phyloP scores from a whole-genome alignment of 2,797 vertebrate species.

The Tenualosa ilisha region DNA sequence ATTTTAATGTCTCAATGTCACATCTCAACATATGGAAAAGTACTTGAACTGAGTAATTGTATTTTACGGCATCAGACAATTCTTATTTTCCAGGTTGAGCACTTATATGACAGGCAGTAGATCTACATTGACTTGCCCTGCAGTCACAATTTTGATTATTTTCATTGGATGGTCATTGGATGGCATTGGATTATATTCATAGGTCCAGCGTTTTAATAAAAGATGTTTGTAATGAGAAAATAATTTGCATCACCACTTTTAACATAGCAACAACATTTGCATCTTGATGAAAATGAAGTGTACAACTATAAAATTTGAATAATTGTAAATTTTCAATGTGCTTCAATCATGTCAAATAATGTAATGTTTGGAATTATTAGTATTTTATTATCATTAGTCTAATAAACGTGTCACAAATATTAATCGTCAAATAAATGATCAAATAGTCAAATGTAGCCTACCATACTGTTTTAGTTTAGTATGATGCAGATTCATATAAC shows the following conservation, averaged over 20 bases:
- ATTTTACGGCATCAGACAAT: not conserved
- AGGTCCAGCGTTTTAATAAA: not conserved
- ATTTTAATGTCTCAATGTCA: not conserved
- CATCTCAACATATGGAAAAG: slow-evolving; percentile 16
- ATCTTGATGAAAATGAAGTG: not conserved
- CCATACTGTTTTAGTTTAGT: too few relatives aligned
- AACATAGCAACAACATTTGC: too few relatives aligned
- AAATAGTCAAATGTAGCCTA: too few relatives aligned
- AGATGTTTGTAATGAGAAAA: not conserved
- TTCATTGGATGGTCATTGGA: not conserved
- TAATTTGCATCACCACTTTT: not conserved
- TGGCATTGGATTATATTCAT: too few relatives aligned
- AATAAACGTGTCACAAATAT: too few relatives aligned
- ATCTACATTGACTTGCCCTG: not conserved
- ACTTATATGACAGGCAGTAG: not conserved
- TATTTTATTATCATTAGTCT: not conserved
- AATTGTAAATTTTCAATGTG: not conserved
- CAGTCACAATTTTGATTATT: not conserved
- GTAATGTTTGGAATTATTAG: not conserved
- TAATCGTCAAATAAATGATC: too few relatives aligned
- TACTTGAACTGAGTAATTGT: not conserved
- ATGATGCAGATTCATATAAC: too few relatives aligned
- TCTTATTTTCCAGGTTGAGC: slow-evolving; percentile 3
- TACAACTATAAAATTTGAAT: not conserved
- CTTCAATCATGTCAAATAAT: not conserved